A percentile compares a stretch with the other conserved stretches of the same genome.
Evolutionary conservation across 2,113 vertebrate genomes (phyloP).

Genomic region (Manacus vitellinus): DNA sequence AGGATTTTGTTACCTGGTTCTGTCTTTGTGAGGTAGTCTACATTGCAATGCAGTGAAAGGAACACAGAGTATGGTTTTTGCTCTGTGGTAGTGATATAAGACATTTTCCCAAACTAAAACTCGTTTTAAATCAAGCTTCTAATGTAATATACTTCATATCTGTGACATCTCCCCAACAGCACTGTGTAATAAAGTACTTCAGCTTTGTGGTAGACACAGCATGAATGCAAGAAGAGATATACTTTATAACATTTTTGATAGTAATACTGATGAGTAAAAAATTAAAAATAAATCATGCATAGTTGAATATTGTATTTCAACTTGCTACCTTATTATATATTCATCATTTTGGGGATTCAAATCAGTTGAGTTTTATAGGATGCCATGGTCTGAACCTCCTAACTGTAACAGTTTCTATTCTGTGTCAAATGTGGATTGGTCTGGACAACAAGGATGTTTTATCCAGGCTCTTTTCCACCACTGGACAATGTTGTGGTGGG

Average conservation of each 20-base stretch:
- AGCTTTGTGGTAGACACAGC: background rate
- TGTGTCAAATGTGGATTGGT: background rate
- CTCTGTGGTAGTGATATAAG: background rate
- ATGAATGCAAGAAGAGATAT: background rate
- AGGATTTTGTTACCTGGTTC: background rate
- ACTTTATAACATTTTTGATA: background rate
- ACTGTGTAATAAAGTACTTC: background rate
- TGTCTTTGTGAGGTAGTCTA: background rate
- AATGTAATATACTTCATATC: background rate
- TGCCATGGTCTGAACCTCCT: background rate
- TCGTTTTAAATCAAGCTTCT: conserved; percentile 6
- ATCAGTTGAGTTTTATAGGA: background rate
- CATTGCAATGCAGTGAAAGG: background rate
- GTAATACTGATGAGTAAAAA: background rate
- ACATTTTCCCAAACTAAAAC: background rate
- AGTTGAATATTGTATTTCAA: background rate
- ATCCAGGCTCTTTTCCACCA: background rate
- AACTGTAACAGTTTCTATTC: background rate
- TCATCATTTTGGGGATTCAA: background rate
- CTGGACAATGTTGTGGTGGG: background rate
- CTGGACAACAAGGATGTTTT: background rate
- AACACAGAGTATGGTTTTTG: background rate
- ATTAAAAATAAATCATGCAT: background rate
- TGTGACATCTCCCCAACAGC: background rate
- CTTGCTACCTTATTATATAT: background rate